Evolutionary conservation across 1,140 invertebrate genomes (phyloP), one percentile per base, ranked within the genome.

Genomic region (Pemphigus obesinymphae): DNA sequence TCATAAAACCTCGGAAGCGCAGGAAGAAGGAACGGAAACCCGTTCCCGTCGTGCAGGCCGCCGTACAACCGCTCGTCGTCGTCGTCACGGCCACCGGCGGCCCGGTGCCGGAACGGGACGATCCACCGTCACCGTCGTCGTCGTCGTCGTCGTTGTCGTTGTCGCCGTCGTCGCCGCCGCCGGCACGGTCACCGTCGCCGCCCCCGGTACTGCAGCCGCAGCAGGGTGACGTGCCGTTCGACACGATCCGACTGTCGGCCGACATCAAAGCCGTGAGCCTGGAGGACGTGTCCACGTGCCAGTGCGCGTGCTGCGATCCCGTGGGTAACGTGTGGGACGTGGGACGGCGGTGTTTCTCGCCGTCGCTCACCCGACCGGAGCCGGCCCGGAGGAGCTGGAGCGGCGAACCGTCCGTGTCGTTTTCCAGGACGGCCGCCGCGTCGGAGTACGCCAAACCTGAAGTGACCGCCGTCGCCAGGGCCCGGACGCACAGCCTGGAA

Each of bases 21-120:
- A 90, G 94, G 85, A 96, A 96, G 90, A 96, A 96, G 87, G 94
- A 95, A 85, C 89, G 94, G 76, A 95, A 95, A 86, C 92, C 92
- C 2, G 48, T 61, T 23, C 40, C 40, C 26, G 70, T 68, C 1
- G 55, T 29, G 6, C 31, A 26, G 73, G 6, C 72, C 17, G 37
- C 72, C 0, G 29, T n/a, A 5, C n/a, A 58, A 11, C 40, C 20
- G 8, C 20, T 37, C 29, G 31, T 43, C 2, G 11, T 40, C 0
- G 58, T n/a, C 31, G 23, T 29, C 11, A 3, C 43, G 0, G 61
- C 26, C 37, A 58, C 17, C 34, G 23, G 11, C 75, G 53, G 3
- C 7, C n/a, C n/a, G n/a, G 17, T 11, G 17, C 72, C 26, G 8
- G 72, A 45, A 61, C 29, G 29, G 29, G 58, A 8, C 4, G 43